These are phyloP conservation scores for Lipotes vexillifer DNA, from an alignment of 2,113 vertebrate genomes.

Conservation along the genomic window DNA sequence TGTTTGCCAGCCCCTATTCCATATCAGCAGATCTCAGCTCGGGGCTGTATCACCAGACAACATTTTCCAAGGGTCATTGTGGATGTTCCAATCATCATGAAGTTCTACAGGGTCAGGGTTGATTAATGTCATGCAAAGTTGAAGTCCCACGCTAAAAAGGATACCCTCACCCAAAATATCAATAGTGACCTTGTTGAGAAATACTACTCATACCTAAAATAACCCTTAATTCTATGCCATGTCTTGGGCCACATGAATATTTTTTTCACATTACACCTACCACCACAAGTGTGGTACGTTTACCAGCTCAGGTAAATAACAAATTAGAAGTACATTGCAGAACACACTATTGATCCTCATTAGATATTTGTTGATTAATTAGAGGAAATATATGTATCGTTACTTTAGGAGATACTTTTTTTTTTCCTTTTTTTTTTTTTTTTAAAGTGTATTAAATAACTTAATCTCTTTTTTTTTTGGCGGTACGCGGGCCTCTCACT, in stretches of 20 bases:
- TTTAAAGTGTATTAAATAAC: too few relatives aligned
- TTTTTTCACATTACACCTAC: neutral
- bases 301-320: neutral
- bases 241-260: neutral
- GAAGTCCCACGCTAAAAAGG: neutral
- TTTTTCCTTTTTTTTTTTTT: too few relatives aligned
- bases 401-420: neutral
- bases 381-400: neutral
- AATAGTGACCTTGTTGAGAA: neutral
- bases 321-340: neutral
- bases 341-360: neutral
- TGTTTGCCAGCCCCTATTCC: neutral
- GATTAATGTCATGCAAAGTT: neutral
- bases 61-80: neutral
- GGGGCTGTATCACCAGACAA: neutral
- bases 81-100: neutral
- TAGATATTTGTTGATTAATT: neutral
- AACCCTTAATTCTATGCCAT: neutral
- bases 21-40: neutral
- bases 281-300: neutral
- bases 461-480: too few relatives aligned
- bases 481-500: too few relatives aligned
- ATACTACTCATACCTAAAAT: neutral
- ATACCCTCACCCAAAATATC: neutral
- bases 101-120: neutral